Percentiles rank a stretch among this genome's conserved stretches.
Evolutionary conservation across 2,797 vertebrate genomes (phyloP).

Genomic region (Sus cebifrons): DNA sequence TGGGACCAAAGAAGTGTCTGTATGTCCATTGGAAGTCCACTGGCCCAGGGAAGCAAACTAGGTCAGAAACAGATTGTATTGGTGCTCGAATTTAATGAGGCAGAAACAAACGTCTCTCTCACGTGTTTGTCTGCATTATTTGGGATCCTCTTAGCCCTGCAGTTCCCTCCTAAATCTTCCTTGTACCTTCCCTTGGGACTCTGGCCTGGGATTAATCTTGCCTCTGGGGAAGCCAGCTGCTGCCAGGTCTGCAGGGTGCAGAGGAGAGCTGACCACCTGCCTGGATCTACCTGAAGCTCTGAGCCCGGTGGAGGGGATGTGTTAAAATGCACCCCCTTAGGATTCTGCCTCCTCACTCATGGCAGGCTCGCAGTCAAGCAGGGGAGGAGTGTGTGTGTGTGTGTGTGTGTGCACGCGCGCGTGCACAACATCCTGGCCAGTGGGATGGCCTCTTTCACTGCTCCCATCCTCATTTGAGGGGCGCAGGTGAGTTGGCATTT

Average conservation of each 20-base stretch:
- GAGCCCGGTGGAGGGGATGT: constrained; percentile 37
- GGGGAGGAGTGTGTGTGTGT: constrained; percentile 12
- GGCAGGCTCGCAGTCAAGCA: constrained; percentile 68
- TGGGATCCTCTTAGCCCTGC: not conserved
- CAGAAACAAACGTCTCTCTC: not conserved
- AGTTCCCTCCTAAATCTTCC: not conserved
- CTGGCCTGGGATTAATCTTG: not conserved
- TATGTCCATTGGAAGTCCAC: not conserved
- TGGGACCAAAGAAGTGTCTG: not conserved
- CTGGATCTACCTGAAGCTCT: constrained; percentile 45
- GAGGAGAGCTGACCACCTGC: not conserved
- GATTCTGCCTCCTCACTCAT: constrained; percentile 62
- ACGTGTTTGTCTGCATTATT: not conserved
- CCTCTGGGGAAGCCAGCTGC: not conserved
- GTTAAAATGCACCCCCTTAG: constrained; percentile 78
- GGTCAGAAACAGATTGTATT: not conserved
- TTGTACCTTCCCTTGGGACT: not conserved
- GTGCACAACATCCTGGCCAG: not conserved
- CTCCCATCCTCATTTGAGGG: not conserved
- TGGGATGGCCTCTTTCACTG: not conserved
- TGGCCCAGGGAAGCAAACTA: not conserved
- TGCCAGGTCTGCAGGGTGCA: not conserved
- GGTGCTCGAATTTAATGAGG: not conserved
- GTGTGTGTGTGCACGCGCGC: constrained; percentile 65
- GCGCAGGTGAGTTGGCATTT: constrained; percentile 84